Conservation (phyloP, 2,797 vertebrate genomes). For the Sitta carolinensis region DNA sequence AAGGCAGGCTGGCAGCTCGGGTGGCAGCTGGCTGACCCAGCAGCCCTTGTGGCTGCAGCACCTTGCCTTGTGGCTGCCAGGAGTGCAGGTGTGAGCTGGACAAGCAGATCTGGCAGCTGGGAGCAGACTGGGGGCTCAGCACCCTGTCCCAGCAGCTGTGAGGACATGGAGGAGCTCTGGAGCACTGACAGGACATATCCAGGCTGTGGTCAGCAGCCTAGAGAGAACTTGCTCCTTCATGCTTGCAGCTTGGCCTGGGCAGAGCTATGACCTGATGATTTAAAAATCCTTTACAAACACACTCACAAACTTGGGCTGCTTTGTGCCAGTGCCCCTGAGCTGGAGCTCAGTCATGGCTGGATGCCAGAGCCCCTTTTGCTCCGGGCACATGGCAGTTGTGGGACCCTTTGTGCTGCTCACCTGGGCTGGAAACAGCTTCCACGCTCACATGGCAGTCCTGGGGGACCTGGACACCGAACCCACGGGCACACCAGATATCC, state of each 20-base stretch:
- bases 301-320: not conserved
- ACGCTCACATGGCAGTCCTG: not conserved
- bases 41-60: not conserved
- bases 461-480: not conserved
- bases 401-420: not conserved
- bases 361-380: not conserved
- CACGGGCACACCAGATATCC: not conserved
- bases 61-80: not conserved
- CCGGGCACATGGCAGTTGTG: rapidly evolving
- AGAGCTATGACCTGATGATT: not conserved
- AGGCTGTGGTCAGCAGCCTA: not conserved
- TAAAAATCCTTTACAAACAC: not conserved
- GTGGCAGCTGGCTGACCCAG: not conserved
- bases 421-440: not conserved
- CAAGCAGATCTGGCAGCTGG: not conserved
- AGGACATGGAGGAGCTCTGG: not conserved
- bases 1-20: rapidly evolving
- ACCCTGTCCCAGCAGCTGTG: rapidly evolving
- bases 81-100: rapidly evolving
- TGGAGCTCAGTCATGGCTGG: rapidly evolving
- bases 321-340: not conserved
- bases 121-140: not conserved
- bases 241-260: not conserved
- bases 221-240: not conserved
- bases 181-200: not conserved